phyloP scores from a whole-genome alignment of 92 coral and sea anemone genomes.

The Phenganax marumi region DNA sequence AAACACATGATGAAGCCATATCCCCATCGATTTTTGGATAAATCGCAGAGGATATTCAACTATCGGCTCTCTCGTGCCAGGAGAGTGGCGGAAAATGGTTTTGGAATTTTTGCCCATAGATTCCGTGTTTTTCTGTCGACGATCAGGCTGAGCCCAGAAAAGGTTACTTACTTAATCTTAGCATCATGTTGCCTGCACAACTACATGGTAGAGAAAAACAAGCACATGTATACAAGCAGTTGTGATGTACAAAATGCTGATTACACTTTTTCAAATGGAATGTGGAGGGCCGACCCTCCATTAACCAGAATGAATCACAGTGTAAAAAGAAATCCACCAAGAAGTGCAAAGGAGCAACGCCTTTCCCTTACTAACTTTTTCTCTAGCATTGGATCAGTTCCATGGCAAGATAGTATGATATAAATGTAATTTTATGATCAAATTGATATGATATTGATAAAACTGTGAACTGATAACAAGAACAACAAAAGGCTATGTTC shows the following conservation, averaged over 20 bases:
- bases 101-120: slow-evolving; percentile 40
- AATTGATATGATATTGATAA: neutral
- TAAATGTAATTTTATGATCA: neutral
- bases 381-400: slow-evolving; percentile 47
- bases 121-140: slow-evolving; percentile 38
- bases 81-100: slow-evolving; percentile 40
- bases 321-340: slow-evolving; percentile 18
- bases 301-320: slow-evolving; percentile 7
- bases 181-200: slow-evolving; percentile 52
- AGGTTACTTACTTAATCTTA: slow-evolving; percentile 36
- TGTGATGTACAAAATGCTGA: slow-evolving; percentile 48
- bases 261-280: slow-evolving; percentile 40
- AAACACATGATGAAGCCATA: slow-evolving; percentile 42
- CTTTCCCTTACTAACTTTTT: slow-evolving; percentile 47
- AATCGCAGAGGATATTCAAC: slow-evolving; percentile 35
- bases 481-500: too few relatives aligned
- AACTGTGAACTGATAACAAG: too few relatives aligned
- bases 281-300: slow-evolving; percentile 34
- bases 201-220: slow-evolving; percentile 53
- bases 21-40: slow-evolving; percentile 39
- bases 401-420: slow-evolving; percentile 51
- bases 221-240: slow-evolving; percentile 51
- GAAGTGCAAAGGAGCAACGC: slow-evolving; percentile 56
- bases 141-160: slow-evolving; percentile 37
- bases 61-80: slow-evolving; percentile 42